Percentiles rank a stretch among this genome's conserved stretches.
Evolutionary conservation across 64 coral and sea anemone species (phyloP).

Genomic region (Stichodactyla mertensii): DNA sequence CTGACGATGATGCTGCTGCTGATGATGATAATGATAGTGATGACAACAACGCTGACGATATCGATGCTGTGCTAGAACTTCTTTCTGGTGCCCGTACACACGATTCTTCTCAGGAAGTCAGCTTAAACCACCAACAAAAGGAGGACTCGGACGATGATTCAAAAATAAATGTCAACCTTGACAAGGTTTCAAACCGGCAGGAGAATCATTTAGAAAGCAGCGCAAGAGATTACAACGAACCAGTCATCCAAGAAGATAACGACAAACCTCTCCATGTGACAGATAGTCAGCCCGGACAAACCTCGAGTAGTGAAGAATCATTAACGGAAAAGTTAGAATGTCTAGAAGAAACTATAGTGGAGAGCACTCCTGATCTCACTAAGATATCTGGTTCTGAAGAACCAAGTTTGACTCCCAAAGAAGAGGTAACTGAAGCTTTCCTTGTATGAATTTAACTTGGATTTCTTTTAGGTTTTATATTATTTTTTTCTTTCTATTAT

Average conservation of each 20-base stretch:
- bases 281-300: background rate
- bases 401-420: constrained; percentile 36
- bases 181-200: background rate
- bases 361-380: background rate
- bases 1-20: background rate
- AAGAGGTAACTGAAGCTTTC: constrained; percentile 6
- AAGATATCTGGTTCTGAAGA: background rate
- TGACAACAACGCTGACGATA: background rate
- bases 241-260: background rate
- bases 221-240: background rate
- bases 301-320: background rate
- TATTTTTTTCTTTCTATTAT: no score
- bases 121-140: background rate
- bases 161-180: background rate
- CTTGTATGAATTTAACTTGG: no score
- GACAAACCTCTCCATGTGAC: background rate
- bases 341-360: background rate
- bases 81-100: background rate
- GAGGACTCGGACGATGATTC: background rate
- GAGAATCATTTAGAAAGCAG: background rate
- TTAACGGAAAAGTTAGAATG: background rate
- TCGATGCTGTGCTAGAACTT: background rate
- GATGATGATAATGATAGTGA: background rate
- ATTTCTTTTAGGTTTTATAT: no score
- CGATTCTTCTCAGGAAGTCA: background rate